phyloP scores from a whole-genome alignment of 2,888 invertebrate genomes.

The Rhagonycha fulva region DNA sequence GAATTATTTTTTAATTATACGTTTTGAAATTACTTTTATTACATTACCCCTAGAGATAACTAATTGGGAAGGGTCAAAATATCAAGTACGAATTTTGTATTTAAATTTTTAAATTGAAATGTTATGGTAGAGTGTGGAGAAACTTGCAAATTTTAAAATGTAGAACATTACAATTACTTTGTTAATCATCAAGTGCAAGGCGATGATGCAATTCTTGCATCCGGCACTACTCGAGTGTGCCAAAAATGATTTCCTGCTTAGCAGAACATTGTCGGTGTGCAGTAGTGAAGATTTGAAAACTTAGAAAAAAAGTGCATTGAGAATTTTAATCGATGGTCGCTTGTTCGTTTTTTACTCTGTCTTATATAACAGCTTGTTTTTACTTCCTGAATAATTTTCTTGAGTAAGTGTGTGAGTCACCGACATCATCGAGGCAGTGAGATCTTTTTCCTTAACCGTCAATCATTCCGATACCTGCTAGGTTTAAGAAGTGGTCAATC shows the following conservation, averaged over 20 bases:
- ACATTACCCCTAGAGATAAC: background rate
- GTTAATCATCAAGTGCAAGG: constrained; percentile 12
- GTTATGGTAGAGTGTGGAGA: background rate
- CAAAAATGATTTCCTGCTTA: constrained; percentile 21
- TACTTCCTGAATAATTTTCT: background rate
- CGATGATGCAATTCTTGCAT: constrained; percentile 37
- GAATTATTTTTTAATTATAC: background rate
- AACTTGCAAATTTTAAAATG: background rate
- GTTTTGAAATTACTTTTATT: background rate
- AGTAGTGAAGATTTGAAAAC: background rate
- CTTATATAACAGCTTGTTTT: background rate
- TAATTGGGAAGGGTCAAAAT: background rate
- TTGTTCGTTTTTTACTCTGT: background rate
- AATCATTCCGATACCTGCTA: background rate
- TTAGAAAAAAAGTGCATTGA: background rate
- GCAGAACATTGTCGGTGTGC: constrained; percentile 6
- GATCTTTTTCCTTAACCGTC: background rate
- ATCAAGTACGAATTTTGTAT: background rate
- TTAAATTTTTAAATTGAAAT: background rate
- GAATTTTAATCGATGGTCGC: background rate
- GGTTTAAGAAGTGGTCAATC: background rate
- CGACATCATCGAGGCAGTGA: background rate
- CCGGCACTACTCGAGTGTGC: constrained; percentile 34
- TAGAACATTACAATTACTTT: background rate
- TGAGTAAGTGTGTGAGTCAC: background rate